Conservation (phyloP, 2,797 vertebrate species). For the Neosalanx taihuensis region DNA sequence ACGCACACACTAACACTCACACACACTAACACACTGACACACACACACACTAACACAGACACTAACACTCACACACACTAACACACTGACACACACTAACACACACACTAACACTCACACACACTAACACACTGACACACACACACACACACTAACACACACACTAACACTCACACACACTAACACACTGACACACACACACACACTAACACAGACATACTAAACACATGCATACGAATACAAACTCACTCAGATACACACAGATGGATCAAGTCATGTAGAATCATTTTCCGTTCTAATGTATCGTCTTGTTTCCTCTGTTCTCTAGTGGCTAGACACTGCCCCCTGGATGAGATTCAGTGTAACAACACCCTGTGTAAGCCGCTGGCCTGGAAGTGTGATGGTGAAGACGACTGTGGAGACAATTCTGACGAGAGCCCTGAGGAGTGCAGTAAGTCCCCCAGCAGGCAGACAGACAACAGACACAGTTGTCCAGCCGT, state of each 20-base stretch:
- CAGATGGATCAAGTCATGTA: background rate
- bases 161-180: conserved; percentile 5
- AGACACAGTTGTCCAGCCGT: too few relatives aligned
- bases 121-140: background rate
- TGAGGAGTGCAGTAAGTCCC: conserved; percentile 83
- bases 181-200: conserved; percentile 6
- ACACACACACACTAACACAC: background rate
- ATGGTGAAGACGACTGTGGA: conserved; percentile 92
- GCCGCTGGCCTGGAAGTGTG: conserved; percentile 90
- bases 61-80: background rate
- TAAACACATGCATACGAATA: background rate
- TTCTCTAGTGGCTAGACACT: conserved; percentile 77
- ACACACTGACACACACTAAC: background rate
- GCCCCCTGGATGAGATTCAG: conserved; percentile 90
- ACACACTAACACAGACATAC: background rate
- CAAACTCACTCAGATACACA: conserved; percentile 1
- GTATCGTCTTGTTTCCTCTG: background rate
- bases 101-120: background rate
- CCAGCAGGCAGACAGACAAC: too few relatives aligned
- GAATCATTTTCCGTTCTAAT: background rate
- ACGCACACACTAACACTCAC: background rate
- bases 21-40: background rate
- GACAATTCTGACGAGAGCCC: conserved; percentile 93
- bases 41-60: background rate
- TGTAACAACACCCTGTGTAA: conserved; percentile 96